Evolutionary conservation across 2,888 invertebrate genomes (phyloP).

Genomic region (Archips crataeganus): DNA sequence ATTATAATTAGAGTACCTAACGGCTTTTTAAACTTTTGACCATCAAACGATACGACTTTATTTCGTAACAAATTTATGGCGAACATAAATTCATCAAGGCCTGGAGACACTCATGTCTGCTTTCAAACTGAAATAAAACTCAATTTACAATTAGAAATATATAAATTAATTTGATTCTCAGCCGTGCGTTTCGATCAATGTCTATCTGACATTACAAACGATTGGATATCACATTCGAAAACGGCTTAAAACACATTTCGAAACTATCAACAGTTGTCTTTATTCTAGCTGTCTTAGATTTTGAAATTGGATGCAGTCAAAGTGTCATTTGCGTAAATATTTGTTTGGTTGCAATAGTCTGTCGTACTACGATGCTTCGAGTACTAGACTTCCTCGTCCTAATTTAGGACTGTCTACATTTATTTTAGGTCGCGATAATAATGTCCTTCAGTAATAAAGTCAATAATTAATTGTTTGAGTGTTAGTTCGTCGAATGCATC

Average conservation of each 20-base stretch:
- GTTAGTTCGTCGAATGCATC: background rate
- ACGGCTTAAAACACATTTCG: background rate
- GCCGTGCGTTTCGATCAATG: constrained; percentile 35
- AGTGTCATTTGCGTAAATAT: background rate
- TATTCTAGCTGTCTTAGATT: background rate
- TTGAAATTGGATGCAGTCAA: background rate
- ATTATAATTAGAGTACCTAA: too few relatives aligned
- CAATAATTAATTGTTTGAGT: background rate
- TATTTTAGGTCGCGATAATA: constrained; percentile 16
- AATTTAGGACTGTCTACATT: constrained; percentile 17
- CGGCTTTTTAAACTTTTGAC: background rate
- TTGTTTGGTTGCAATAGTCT: constrained; percentile 11
- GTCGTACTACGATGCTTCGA: constrained; percentile 14
- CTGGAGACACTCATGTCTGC: background rate
- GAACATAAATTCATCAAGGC: background rate
- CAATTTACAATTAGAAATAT: constrained; percentile 14
- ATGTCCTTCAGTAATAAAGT: background rate
- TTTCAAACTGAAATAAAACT: constrained; percentile 12
- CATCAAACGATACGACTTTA: background rate
- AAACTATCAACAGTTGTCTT: background rate
- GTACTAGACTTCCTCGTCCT: constrained; percentile 31
- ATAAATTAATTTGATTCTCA: constrained; percentile 26
- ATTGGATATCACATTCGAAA: background rate
- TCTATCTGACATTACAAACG: constrained; percentile 31
- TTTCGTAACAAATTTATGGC: constrained; percentile 1